Conservation (phyloP, 2,113 vertebrate species). For the Daboia siamensis region DNA sequence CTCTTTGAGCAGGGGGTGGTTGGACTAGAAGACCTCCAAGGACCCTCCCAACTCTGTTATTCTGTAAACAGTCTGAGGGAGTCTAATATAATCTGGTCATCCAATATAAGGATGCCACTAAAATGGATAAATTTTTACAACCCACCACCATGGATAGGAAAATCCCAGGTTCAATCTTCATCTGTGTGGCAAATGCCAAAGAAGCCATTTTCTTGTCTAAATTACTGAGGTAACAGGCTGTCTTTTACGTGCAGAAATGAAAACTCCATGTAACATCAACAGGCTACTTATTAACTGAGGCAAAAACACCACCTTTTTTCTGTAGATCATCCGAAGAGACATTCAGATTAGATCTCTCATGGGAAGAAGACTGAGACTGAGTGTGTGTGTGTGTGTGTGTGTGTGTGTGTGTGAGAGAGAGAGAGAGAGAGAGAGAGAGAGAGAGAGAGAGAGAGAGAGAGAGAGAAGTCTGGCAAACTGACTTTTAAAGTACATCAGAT, state of each 20-base stretch:
- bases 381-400: no score
- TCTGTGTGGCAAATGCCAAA: neutral
- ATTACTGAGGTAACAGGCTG: neutral
- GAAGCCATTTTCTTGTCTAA: neutral
- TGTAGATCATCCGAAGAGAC: neutral
- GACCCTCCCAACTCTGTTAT: neutral
- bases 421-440: no score
- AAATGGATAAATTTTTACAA: neutral
- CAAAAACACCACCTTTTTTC: neutral
- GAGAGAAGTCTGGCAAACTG: neutral
- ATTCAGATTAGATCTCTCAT: neutral
- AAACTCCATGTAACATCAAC: neutral
- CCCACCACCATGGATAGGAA: neutral
- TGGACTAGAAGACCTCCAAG: neutral
- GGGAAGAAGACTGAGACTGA: neutral
- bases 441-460: accelerated
- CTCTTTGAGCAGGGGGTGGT: neutral
- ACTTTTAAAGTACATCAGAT: neutral
- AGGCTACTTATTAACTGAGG: neutral
- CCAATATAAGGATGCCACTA: neutral
- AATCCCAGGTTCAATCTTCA: neutral
- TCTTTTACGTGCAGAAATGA: neutral
- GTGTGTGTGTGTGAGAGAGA: no score
- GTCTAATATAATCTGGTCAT: neutral
- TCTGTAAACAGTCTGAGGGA: neutral